Evolutionary conservation across 1,140 invertebrate genomes (phyloP).

Genomic region (Daktulosphaira vitifoliae): DNA sequence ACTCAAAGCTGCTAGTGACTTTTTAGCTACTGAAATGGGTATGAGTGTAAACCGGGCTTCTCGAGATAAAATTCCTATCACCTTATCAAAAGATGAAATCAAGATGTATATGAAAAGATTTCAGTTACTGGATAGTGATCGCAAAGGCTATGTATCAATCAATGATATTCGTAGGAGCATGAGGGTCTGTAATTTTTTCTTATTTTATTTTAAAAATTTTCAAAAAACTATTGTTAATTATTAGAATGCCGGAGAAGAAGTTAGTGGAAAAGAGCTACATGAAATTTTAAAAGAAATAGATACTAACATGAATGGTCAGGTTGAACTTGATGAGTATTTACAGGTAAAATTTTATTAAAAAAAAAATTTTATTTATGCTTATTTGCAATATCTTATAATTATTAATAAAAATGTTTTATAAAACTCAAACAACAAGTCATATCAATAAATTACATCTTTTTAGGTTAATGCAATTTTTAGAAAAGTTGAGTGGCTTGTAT

Average conservation of each 20-base stretch:
- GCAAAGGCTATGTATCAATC: constrained; percentile 95
- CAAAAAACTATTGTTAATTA: too few species aligned
- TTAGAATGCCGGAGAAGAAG: constrained; percentile 81
- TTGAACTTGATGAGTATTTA: constrained; percentile 96
- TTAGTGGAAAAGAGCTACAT: constrained; percentile 91
- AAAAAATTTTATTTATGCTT: too few species aligned
- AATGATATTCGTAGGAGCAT: constrained; percentile 91
- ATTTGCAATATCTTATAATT: too few species aligned
- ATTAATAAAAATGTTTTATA: too few species aligned
- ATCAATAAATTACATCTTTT: not conserved
- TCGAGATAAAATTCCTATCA: constrained; percentile 80
- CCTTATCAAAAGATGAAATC: constrained; percentile 90
- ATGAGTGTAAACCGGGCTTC: constrained; percentile 82
- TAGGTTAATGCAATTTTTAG: not conserved
- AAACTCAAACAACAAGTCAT: too few species aligned
- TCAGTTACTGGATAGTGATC: constrained; percentile 87
- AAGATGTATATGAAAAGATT: constrained; percentile 90
- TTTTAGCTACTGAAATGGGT: constrained; percentile 93
- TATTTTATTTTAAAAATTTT: too few species aligned
- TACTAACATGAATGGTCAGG: constrained; percentile 98
- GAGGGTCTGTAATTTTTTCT: constrained; percentile 55
- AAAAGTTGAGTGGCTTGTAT: too few species aligned
- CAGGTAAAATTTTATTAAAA: constrained; percentile 83
- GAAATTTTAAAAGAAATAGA: constrained; percentile 97
- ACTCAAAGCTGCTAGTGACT: constrained; percentile 67